Conservation (phyloP, 2,113 vertebrate species). For the Pitta sordida region DNA sequence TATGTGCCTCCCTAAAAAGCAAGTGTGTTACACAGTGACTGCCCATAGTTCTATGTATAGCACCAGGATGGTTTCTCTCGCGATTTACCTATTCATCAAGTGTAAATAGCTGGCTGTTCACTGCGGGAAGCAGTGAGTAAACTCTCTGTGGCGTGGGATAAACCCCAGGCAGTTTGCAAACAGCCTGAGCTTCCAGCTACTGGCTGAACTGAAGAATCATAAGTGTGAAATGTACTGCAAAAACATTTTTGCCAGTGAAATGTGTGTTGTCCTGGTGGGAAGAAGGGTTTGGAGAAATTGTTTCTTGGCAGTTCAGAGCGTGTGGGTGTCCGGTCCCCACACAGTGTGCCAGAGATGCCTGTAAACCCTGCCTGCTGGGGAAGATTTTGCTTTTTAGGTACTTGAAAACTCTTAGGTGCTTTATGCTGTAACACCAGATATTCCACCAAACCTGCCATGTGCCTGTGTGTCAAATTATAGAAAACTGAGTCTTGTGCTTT, state of each 20-base stretch:
- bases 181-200: conserved; percentile 7
- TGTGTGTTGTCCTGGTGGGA: conserved; percentile 33
- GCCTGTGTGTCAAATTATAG: background rate
- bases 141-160: conserved; percentile 6
- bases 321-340: conserved; percentile 11
- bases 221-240: background rate
- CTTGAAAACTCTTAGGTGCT: background rate
- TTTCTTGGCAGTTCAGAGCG: background rate
- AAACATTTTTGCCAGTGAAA: conserved; percentile 28
- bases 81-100: conserved; percentile 21
- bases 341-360: background rate
- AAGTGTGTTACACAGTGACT: background rate
- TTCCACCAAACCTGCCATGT: background rate
- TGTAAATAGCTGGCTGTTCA: conserved; percentile 20
- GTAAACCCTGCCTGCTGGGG: background rate
- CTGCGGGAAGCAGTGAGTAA: conserved; percentile 11
- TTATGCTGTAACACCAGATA: background rate
- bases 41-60: conserved; percentile 3
- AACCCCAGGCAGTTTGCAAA: conserved; percentile 40
- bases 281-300: conserved; percentile 14
- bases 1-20: background rate
- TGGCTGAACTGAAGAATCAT: background rate
- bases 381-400: background rate
- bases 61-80: background rate
- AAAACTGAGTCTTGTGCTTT: background rate